Conservation (phyloP, 2,113 vertebrate genomes). For the Xyrauchen texanus region DNA sequence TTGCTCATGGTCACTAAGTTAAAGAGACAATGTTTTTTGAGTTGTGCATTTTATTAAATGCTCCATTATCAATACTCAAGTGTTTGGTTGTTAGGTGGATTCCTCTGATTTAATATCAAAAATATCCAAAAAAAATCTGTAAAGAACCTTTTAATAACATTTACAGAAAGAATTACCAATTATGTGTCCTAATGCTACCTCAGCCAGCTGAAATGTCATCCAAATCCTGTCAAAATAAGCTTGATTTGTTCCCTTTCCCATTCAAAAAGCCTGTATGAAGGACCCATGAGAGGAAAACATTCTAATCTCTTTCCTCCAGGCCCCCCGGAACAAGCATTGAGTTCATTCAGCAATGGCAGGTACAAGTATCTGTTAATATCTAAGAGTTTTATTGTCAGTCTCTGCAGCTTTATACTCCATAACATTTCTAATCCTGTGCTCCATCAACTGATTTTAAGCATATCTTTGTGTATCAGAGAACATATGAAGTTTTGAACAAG, state of each 20-base stretch:
- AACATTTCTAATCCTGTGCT: neutral
- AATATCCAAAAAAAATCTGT: neutral
- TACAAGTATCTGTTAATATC: slow-evolving; percentile 39
- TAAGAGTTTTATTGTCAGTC: slow-evolving; percentile 19
- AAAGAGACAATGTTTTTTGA: too few species aligned
- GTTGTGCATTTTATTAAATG: too few species aligned
- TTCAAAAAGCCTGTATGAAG: slow-evolving; percentile 34
- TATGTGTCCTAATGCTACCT: neutral
- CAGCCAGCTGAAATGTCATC: neutral
- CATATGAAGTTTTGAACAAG: slow-evolving; percentile 4
- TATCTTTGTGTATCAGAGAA: neutral
- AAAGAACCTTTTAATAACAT: too few species aligned
- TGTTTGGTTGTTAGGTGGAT: too few species aligned
- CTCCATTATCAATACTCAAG: too few species aligned
- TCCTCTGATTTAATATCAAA: too few species aligned
- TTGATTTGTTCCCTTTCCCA: slow-evolving; percentile 11
- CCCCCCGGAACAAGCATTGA: slow-evolving; percentile 33
- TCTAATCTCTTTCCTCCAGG: slow-evolving; percentile 43
- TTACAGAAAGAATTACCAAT: too few species aligned
- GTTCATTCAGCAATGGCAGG: slow-evolving; percentile 32
- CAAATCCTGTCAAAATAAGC: slow-evolving; percentile 15
- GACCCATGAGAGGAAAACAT: slow-evolving; percentile 26
- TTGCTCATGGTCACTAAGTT: too few species aligned
- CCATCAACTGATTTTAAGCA: slow-evolving; percentile 1
- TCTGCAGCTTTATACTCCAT: slow-evolving; percentile 2